Evolutionary conservation across 2,113 vertebrate species (phyloP).

Genomic region (Limnothrissa miodon): DNA sequence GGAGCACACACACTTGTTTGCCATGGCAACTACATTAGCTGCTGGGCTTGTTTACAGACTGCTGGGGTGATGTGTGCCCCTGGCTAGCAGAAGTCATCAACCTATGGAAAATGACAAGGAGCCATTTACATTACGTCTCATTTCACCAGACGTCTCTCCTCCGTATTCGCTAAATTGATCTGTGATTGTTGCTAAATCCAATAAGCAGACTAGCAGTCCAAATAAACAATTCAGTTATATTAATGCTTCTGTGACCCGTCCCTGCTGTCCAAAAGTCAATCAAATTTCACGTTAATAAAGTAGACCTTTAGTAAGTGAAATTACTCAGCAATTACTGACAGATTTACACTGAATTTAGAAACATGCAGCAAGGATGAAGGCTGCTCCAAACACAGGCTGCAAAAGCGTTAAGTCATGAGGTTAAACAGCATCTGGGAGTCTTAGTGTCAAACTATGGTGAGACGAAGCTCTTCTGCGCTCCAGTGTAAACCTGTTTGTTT

Average conservation of each 20-base stretch:
- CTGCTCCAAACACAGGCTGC: background rate
- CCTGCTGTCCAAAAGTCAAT: too few relatives aligned
- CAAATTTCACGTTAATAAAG: too few relatives aligned
- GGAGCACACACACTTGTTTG: background rate
- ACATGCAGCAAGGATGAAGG: background rate
- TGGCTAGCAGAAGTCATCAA: background rate
- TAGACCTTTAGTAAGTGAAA: background rate
- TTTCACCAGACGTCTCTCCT: conserved; percentile 33
- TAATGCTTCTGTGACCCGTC: too few relatives aligned
- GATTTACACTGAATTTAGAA: background rate
- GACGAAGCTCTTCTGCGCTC: background rate
- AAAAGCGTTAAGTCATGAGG: background rate
- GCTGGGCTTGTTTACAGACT: conserved; percentile 47
- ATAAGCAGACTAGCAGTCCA: too few relatives aligned
- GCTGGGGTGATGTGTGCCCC: background rate
- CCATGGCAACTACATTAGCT: conserved; percentile 46
- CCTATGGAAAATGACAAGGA: background rate
- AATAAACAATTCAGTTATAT: too few relatives aligned
- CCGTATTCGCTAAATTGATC: background rate
- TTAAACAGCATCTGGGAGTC: background rate
- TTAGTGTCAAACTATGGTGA: background rate
- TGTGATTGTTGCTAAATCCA: background rate
- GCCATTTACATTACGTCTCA: conserved; percentile 26
- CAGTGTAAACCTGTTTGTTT: background rate
- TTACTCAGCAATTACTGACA: background rate